Percentiles rank a stretch among this genome's conserved stretches.
Conservation (phyloP, 2,888 invertebrate species). For the Cyaniris semiargus region DNA sequence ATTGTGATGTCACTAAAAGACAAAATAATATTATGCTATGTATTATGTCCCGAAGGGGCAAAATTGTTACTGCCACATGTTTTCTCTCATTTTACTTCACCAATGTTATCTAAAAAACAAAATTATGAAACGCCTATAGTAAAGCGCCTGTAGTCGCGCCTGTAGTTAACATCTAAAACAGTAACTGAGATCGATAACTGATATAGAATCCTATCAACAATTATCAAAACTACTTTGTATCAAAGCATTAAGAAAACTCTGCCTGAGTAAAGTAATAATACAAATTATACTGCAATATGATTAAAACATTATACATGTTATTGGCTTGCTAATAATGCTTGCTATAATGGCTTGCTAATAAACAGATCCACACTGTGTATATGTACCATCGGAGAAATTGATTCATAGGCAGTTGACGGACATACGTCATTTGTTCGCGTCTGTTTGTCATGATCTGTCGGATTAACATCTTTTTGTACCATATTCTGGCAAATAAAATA, state of each 20-base stretch:
- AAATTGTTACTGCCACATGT: neutral
- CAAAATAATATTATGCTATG: constrained; percentile 44
- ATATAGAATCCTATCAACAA: neutral
- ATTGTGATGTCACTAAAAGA: constrained; percentile 51
- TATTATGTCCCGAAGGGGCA: neutral
- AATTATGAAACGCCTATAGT: neutral
- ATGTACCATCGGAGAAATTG: neutral
- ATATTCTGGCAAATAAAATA: too few species aligned
- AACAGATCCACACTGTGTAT: neutral
- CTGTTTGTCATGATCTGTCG: too few species aligned
- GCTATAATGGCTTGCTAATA: neutral
- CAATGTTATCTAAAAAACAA: neutral
- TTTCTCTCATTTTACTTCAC: neutral
- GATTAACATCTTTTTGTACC: too few species aligned
- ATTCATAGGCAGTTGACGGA: too few species aligned
- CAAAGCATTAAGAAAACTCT: neutral
- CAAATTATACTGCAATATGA: too few species aligned
- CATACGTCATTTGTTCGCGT: too few species aligned
- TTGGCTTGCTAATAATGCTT: neutral
- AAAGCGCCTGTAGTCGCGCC: neutral
- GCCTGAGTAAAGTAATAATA: too few species aligned
- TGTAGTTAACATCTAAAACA: neutral
- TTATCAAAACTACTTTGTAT: neutral
- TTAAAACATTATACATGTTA: too few species aligned
- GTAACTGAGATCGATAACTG: neutral